Evolutionary conservation across 2,888 invertebrate species (phyloP).

Genomic region (Ophion obscuratus): DNA sequence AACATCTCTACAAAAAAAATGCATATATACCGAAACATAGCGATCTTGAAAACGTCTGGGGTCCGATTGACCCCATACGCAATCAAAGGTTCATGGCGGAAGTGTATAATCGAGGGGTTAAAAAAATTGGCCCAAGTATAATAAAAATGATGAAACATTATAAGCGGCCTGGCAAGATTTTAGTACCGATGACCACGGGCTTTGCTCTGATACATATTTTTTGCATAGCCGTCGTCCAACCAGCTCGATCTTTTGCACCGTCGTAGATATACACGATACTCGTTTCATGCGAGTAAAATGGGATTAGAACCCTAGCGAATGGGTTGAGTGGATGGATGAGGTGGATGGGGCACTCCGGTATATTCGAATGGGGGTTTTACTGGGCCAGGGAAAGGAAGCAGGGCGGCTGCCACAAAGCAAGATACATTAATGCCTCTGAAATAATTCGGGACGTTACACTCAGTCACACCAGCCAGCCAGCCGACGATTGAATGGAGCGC

Average conservation of each 20-base stretch:
- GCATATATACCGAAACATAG: too few relatives aligned
- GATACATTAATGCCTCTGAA: slow-evolving; percentile 71
- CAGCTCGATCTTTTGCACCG: neutral
- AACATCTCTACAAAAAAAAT: too few relatives aligned
- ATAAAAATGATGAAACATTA: neutral
- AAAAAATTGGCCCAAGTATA: neutral
- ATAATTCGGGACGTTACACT: slow-evolving; percentile 73
- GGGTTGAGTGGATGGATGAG: slow-evolving; percentile 36
- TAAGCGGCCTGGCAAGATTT: neutral
- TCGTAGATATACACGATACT: slow-evolving; percentile 14
- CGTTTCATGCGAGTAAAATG: slow-evolving; percentile 12
- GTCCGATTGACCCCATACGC: too few relatives aligned
- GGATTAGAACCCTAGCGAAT: slow-evolving; percentile 45
- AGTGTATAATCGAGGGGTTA: neutral
- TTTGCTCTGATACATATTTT: neutral
- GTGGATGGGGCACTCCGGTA: slow-evolving; percentile 46
- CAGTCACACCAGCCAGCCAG: slow-evolving; percentile 56
- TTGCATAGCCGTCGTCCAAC: neutral
- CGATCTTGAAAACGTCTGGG: too few relatives aligned
- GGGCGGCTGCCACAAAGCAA: slow-evolving; percentile 24
- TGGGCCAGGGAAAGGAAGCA: neutral
- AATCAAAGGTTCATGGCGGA: neutral
- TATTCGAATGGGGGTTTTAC: slow-evolving; percentile 39
- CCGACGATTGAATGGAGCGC: slow-evolving; percentile 52
- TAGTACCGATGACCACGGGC: neutral